phyloP scores from a whole-genome alignment of 2,113 vertebrate genomes.

The Mesocricetus auratus region DNA sequence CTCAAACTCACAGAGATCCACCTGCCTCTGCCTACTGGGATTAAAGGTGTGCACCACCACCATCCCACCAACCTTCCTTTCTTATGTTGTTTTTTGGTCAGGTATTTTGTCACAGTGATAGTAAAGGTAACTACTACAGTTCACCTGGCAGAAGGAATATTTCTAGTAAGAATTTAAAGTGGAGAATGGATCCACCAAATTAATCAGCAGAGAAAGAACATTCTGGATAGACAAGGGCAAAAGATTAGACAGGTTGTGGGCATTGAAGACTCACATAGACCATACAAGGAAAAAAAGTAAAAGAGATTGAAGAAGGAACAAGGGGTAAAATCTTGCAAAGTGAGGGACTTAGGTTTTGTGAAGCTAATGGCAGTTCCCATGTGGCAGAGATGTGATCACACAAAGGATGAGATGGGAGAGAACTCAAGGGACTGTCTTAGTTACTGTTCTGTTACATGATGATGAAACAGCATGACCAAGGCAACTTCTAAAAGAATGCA shows the following conservation, averaged over 20 bases:
- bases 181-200: not conserved
- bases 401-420: not conserved
- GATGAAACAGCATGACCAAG: not conserved
- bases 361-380: not conserved
- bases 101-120: not conserved
- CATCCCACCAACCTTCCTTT: not conserved
- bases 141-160: not conserved
- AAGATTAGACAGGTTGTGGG: not conserved
- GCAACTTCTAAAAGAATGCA: too few species aligned
- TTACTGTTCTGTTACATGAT: not conserved
- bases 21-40: too few species aligned
- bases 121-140: not conserved
- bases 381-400: not conserved
- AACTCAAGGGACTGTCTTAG: not conserved
- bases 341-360: not conserved
- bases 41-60: too few species aligned
- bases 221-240: not conserved
- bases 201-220: not conserved
- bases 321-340: not conserved
- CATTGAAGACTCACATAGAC: not conserved
- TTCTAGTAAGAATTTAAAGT: conserved; percentile 14
- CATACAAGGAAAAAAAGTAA: not conserved
- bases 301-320: not conserved
- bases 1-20: too few species aligned
- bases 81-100: not conserved